These are phyloP conservation scores for Cliona cf. orientalis DNA, from an alignment of 37 sponge, comb jelly and placozoan species.

Conservation along the genomic window DNA sequence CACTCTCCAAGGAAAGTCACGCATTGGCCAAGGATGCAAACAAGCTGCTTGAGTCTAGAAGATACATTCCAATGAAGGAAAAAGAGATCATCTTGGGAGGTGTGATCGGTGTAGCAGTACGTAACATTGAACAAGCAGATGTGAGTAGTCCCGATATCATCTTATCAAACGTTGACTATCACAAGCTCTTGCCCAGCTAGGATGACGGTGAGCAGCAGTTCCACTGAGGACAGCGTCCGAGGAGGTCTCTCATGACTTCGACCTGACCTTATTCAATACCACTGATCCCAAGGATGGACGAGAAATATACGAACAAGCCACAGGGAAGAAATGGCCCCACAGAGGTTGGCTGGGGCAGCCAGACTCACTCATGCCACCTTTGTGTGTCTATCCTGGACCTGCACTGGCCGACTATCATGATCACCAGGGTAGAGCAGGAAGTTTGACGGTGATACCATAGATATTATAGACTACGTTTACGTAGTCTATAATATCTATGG, in stretches of 20 bases:
- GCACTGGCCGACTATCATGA: slow-evolving; percentile 65
- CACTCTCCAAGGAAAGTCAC: slow-evolving; percentile 58
- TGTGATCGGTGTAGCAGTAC: slow-evolving; percentile 39
- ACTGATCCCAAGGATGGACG: slow-evolving; percentile 70
- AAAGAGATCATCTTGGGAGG: slow-evolving; percentile 38
- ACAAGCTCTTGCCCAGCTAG: no score
- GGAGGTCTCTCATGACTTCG: no score
- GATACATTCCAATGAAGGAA: not conserved
- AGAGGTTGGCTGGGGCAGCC: slow-evolving; percentile 68
- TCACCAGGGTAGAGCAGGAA: slow-evolving; percentile 54
- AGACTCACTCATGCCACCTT: slow-evolving; percentile 82
- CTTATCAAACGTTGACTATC: no score
- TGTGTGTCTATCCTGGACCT: slow-evolving; percentile 74
- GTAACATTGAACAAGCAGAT: no score
- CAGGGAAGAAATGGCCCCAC: slow-evolving; percentile 77
- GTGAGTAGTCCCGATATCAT: no score
- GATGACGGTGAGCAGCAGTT: no score
- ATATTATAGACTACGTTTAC: no score
- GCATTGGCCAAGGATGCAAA: slow-evolving; percentile 69
- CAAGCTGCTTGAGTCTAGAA: slow-evolving; percentile 52
- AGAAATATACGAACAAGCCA: slow-evolving; percentile 57
- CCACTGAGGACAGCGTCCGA: no score
- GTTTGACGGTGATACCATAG: slow-evolving; percentile 65
- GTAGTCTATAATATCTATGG: no score
- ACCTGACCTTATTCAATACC: slow-evolving; percentile 81